Percentiles rank a stretch among this genome's conserved stretches.
These are phyloP conservation scores for Danio rerio DNA, from an alignment of 2,113 vertebrate genomes.

Conservation along the genomic window DNA sequence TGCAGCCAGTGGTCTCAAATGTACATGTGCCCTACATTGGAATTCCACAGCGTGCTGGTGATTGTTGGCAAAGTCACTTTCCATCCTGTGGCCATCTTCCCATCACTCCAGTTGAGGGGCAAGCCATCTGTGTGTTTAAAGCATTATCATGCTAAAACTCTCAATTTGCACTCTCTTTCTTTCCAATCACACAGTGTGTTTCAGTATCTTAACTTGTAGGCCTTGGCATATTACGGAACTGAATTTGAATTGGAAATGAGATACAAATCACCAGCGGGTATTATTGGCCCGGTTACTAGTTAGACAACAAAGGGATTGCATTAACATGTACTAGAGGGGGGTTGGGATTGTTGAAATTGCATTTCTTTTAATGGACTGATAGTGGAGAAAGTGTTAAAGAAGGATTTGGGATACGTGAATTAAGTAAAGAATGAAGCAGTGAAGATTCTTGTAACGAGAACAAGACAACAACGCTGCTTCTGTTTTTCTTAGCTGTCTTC, in stretches of 20 bases:
- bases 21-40: not conserved
- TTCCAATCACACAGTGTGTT: slow-evolving; percentile 71
- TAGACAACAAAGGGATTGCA: slow-evolving; percentile 80
- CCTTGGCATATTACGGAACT: slow-evolving; percentile 69
- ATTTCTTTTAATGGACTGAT: slow-evolving; percentile 44
- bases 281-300: slow-evolving; percentile 78
- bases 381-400: slow-evolving; percentile 28
- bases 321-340: slow-evolving; percentile 72
- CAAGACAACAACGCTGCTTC: not conserved
- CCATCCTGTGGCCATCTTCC: slow-evolving; percentile 25
- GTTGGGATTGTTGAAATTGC: slow-evolving; percentile 36
- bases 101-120: slow-evolving; percentile 30
- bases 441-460: slow-evolving; percentile 1
- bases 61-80: slow-evolving; percentile 5
- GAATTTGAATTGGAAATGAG: slow-evolving; percentile 81
- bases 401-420: slow-evolving; percentile 31
- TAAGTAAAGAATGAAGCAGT: slow-evolving; percentile 50
- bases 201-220: slow-evolving; percentile 70
- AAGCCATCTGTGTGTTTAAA: slow-evolving; percentile 23
- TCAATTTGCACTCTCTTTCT: slow-evolving; percentile 56
- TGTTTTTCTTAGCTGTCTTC: slow-evolving; percentile 9
- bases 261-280: slow-evolving; percentile 79
- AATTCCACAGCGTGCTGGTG: not conserved
- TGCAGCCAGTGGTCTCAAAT: slow-evolving; percentile 15
- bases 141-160: slow-evolving; percentile 7